Evolutionary conservation across 2,797 vertebrate genomes (phyloP), one percentile per base, ranked within the genome.

Genomic region (Melanogrammus aeglefinus): DNA sequence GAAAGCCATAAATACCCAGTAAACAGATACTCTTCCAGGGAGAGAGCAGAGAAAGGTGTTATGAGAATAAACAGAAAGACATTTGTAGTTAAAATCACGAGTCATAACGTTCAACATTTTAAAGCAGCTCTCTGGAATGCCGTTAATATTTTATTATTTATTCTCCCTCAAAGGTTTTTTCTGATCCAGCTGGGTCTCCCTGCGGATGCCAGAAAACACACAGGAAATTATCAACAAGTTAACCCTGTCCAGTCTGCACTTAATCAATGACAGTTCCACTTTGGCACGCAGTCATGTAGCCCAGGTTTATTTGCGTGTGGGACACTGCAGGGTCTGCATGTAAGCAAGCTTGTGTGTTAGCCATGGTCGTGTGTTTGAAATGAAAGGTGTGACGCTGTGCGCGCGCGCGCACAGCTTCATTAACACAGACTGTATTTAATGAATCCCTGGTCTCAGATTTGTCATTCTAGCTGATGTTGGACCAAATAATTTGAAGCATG

Each of bases 171-270:
- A 70, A 29, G n/a, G 13, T 21, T 21, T 3, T 57, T 13, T 69
- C 57, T 16, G 75, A 18, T 77, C 44, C 63, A 35, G 71, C 71
- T 72, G 69, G 47, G 75, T 31, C 76, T 57, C 35, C 14, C 18
- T 9, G 24, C 47, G 71, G 35, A 38, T 6, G 14, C 2, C 29
- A 73, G 73, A 75, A 79, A 72, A 79, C 71, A 3, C 71, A 77
- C 44, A 81, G 82, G 85, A 89, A 81, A 78, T 78, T n/a, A 29
- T 44, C 47, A 78, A 47, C 73, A 47, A 81, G 82, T 33, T 66
- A 70, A 78, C 39, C 79, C 47, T 16, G 57, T 73, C 73, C 79
- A 79, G 74, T 82, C 21, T 1, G 10, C 33, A 70, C 69, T 75
- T 77, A 85, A 82, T 86, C 4, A 76, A 71, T 88, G 83, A 41